Evolutionary conservation across 2,888 invertebrate species (phyloP).

Genomic region (Spatulosminthurus flaviceps): DNA sequence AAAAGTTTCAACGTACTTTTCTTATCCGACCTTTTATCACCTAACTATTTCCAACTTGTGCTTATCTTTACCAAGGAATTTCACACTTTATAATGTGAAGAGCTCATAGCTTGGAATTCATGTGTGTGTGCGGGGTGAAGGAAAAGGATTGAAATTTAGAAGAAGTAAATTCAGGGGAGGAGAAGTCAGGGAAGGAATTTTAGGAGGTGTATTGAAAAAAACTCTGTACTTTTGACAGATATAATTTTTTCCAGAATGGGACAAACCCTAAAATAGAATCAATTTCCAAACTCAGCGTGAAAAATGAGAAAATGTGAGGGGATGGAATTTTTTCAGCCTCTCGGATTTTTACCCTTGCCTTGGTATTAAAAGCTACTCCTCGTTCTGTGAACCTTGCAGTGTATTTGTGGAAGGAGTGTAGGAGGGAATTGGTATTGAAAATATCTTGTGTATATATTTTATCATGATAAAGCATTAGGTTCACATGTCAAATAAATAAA

Average conservation of each 20-base stretch:
- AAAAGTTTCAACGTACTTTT: too few relatives aligned
- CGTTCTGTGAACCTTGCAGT: not conserved
- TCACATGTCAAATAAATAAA: slow-evolving; percentile 42
- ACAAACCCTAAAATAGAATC: slow-evolving; percentile 27
- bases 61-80: too few relatives aligned
- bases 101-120: too few relatives aligned
- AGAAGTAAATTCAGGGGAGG: too few relatives aligned
- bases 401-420: not conserved
- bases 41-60: too few relatives aligned
- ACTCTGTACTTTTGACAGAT: not conserved
- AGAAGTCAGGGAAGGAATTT: too few relatives aligned
- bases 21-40: too few relatives aligned
- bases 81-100: too few relatives aligned
- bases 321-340: not conserved
- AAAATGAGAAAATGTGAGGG: slow-evolving; percentile 41
- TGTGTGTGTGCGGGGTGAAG: too few relatives aligned
- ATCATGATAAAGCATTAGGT: slow-evolving; percentile 36
- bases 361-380: not conserved
- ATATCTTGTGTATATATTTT: not conserved
- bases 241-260: not conserved
- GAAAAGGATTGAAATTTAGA: too few relatives aligned
- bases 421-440: not conserved
- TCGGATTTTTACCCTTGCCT: not conserved
- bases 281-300: slow-evolving; percentile 39
- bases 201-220: not conserved